Conservation (phyloP, 2,888 invertebrate genomes). For the Fragum whitleyi region DNA sequence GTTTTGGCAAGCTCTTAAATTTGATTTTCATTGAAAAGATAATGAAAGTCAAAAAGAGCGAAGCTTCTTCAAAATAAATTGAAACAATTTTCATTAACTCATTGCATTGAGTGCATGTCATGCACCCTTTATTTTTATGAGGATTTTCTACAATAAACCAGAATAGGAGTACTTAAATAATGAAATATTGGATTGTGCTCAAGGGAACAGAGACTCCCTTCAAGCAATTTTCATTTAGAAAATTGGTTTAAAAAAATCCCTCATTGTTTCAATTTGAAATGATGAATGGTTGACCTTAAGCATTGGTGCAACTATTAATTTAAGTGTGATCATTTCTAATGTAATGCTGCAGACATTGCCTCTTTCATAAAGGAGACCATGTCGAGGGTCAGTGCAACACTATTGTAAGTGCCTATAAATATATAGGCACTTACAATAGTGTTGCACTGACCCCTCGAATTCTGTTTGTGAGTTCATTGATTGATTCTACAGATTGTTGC, state of each 20-base stretch:
- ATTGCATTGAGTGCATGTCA: not conserved
- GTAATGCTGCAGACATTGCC: too few species aligned
- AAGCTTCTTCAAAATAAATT: not conserved
- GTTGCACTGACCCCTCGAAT: too few species aligned
- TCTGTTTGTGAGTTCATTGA: too few species aligned
- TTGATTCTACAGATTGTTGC: too few species aligned
- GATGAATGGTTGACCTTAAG: not conserved
- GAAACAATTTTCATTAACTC: not conserved
- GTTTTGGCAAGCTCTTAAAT: not conserved
- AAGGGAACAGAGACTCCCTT: not conserved
- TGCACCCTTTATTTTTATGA: not conserved
- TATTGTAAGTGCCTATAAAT: too few species aligned
- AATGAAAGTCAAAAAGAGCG: not conserved
- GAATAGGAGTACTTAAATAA: not conserved
- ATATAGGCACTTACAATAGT: too few species aligned
- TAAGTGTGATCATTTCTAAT: too few species aligned
- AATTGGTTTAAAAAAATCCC: not conserved
- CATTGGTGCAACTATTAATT: too few species aligned
- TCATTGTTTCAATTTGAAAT: not conserved
- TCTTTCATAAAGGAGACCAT: too few species aligned
- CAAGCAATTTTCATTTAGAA: slow-evolving; percentile 1
- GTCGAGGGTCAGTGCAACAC: too few species aligned
- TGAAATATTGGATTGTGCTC: not conserved
- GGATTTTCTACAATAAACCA: not conserved
- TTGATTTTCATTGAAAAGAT: not conserved